Evolutionary conservation across 2,797 vertebrate genomes (phyloP).

Genomic region (Macropus fuliginosus): DNA sequence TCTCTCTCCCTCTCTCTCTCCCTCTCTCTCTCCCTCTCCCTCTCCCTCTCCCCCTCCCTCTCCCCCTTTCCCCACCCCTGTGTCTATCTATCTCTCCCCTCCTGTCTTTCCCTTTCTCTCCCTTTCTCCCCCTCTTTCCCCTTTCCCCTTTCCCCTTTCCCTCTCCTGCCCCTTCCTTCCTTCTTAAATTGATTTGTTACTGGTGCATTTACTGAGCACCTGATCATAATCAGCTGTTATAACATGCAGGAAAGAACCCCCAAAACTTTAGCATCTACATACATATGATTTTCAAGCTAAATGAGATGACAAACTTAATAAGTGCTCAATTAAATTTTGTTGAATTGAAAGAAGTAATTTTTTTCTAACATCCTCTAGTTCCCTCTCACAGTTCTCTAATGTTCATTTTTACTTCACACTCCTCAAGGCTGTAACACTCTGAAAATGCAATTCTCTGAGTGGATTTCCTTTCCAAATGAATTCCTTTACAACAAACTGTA

Average conservation of each 20-base stretch:
- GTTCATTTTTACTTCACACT: constrained; percentile 37
- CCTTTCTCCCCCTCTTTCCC: not conserved
- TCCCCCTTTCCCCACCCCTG: no score
- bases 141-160: no score
- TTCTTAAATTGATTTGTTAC: not conserved
- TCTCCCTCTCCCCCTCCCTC: no score
- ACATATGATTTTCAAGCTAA: not conserved
- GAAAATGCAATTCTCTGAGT: constrained; percentile 50
- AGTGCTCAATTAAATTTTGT: constrained; percentile 12
- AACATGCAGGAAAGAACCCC: not conserved
- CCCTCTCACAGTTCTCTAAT: not conserved
- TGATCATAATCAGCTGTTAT: not conserved
- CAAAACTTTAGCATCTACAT: not conserved
- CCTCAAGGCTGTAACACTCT: constrained; percentile 50
- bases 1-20: no score
- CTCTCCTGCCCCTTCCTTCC: no score
- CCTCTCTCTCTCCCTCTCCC: no score
- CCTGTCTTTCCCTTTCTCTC: not conserved
- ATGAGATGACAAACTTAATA: constrained; percentile 6
- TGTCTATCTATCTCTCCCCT: no score
- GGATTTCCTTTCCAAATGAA: constrained; percentile 19
- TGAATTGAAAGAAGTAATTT: constrained; percentile 38
- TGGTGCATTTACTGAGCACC: not conserved
- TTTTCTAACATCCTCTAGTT: constrained; percentile 15
- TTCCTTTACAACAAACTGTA: constrained; percentile 51